Percentiles rank a stretch among this genome's conserved stretches.
Evolutionary conservation across 2,113 vertebrate species (phyloP).

Genomic region (Chlorodrepanis virens): DNA sequence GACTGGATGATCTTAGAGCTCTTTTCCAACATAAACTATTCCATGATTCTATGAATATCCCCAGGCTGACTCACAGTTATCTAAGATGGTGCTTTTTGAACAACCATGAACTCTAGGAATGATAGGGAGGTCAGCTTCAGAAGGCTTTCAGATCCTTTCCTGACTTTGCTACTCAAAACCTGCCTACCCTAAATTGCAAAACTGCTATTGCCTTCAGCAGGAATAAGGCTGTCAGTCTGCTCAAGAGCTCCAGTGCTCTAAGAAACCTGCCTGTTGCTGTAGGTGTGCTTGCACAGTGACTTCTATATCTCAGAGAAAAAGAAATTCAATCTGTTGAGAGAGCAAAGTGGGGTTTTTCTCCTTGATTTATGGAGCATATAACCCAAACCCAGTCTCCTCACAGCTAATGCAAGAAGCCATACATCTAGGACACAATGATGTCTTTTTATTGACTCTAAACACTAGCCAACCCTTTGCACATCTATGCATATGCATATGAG

Average conservation of each 20-base stretch:
- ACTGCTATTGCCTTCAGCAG: not conserved
- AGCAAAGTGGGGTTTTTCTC: not conserved
- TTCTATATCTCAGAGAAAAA: not conserved
- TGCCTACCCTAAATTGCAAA: not conserved
- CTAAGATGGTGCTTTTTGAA: not conserved
- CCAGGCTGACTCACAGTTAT: not conserved
- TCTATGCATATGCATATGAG: fast-evolving
- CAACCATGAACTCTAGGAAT: not conserved
- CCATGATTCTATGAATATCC: not conserved
- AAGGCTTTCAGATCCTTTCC: not conserved
- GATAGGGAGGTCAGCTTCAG: not conserved
- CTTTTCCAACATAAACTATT: not conserved
- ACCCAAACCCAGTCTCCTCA: not conserved
- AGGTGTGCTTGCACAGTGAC: not conserved
- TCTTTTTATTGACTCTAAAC: not conserved
- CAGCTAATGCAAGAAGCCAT: not conserved
- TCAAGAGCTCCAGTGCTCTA: not conserved
- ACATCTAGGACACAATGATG: no score
- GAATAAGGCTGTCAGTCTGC: not conserved
- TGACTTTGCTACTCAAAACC: not conserved
- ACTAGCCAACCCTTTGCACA: not conserved
- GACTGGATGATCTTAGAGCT: not conserved
- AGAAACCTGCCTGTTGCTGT: not conserved
- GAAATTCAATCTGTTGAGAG: not conserved
- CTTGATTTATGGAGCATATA: not conserved